A percentile compares a stretch with the other conserved stretches of the same genome.
These are phyloP conservation scores for Thelaira solivaga DNA, from an alignment of 2,888 invertebrate genomes.

Conservation along the genomic window DNA sequence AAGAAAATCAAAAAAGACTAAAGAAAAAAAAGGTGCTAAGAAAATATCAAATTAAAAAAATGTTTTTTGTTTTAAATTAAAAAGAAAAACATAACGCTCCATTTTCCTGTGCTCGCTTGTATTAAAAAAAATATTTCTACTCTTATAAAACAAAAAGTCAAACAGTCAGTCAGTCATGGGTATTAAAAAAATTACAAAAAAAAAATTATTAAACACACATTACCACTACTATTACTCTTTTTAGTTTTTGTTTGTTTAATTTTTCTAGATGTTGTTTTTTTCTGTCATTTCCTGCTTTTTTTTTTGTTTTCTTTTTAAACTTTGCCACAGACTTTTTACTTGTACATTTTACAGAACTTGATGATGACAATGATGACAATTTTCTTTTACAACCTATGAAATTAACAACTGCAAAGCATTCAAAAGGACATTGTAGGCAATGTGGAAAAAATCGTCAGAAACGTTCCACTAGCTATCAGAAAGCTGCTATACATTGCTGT, in stretches of 20 bases:
- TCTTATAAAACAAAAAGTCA: background rate
- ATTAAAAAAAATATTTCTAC: constrained; percentile 17
- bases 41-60: background rate
- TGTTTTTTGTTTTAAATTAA: background rate
- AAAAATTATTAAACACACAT: background rate
- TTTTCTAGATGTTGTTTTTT: background rate
- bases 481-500: constrained; percentile 29
- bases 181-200: too few relatives aligned
- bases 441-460: background rate
- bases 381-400: constrained; percentile 14
- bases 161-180: background rate
- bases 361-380: background rate
- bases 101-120: constrained; percentile 51
- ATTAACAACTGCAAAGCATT: background rate
- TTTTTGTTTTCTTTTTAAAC: constrained; percentile 4
- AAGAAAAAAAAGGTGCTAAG: constrained; percentile 38
- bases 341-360: constrained; percentile 24
- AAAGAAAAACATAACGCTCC: constrained; percentile 37
- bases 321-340: constrained; percentile 1
- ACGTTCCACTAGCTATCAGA: constrained; percentile 12
- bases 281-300: too few relatives aligned
- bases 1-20: constrained; percentile 23
- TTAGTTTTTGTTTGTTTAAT: constrained; percentile 49
- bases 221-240: constrained; percentile 49
- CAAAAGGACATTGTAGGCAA: background rate